phyloP scores from a whole-genome alignment of 2,797 vertebrate species.

The Eulemur albifrons region DNA sequence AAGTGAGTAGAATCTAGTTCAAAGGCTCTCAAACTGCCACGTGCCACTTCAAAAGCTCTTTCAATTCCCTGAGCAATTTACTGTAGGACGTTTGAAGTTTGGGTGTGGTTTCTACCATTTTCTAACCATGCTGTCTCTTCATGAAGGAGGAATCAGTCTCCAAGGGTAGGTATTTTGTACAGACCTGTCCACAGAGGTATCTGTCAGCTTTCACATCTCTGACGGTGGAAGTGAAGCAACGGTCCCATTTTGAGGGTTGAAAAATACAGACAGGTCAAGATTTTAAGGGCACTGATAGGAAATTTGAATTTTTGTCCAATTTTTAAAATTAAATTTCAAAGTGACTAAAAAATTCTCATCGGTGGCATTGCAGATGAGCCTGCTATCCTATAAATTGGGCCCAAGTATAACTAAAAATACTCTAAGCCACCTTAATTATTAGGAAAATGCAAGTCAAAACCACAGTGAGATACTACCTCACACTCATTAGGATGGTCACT shows the following conservation, averaged over 20 bases:
- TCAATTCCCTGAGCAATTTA: slow-evolving; percentile 44
- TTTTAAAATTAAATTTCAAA: background rate
- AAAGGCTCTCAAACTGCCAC: slow-evolving; percentile 48
- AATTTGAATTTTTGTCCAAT: background rate
- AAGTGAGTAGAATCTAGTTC: slow-evolving; percentile 55
- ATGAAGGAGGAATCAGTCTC: background rate
- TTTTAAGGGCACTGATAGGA: background rate
- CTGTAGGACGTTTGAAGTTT: background rate
- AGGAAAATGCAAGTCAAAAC: background rate
- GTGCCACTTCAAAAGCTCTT: slow-evolving; percentile 65
- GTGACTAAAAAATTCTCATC: background rate
- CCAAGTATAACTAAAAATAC: background rate
- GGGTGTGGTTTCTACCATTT: background rate
- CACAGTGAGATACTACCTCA: background rate
- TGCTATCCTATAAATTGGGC: background rate
- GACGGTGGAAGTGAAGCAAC: background rate
- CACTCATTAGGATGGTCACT: background rate
- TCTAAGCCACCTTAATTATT: background rate
- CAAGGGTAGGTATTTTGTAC: background rate
- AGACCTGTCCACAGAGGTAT: background rate
- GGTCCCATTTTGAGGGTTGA: background rate
- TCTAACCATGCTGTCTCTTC: background rate
- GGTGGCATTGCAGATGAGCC: background rate
- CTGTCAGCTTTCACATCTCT: background rate
- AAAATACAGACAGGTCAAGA: background rate